Evolutionary conservation across 2,113 vertebrate genomes (phyloP), one percentile per base, ranked within the genome.

Genomic region (Pionites leucogaster): DNA sequence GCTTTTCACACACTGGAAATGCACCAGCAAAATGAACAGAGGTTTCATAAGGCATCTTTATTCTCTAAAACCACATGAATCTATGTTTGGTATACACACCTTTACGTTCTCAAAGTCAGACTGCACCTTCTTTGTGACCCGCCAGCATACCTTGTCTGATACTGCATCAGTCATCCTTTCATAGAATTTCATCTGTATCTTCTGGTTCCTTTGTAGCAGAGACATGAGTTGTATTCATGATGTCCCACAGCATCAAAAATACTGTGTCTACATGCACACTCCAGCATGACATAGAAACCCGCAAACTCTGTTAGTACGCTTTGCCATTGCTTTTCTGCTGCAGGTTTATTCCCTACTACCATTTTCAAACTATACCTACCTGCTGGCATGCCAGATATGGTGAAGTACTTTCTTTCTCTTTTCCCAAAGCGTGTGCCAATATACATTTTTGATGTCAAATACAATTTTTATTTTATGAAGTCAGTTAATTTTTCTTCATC

Each of bases 381-480:
- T 94, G 89, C 64, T 95, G 80, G 22, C 70, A 55, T 57, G 44
- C 57, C 86, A 96, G 89, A 93, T 93, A 59, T 89, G 60, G 13
- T 67, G 10, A 88, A 11, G 5, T 24, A 19, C 27, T 77, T 46
- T n/a, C n/a, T 82, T 86, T 53, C 28, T 47, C 22, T 88, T 88
- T 88, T 75, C 35, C 35, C 8, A 64, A 62, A 65, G 4, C 20
- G 37, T 57, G 22, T 67, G 24, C 63, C 44, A 69, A 74, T 35
- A 76, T 16, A 52, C 4, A 31, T 12, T 55, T 94, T 64, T 85
- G 28, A 17, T 75, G 68, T 64, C 22, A 71, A 39, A 84, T 78
- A 22, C 7, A 33, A n/a, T 65, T 88, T 86, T 12, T 83, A 28
- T 89, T 59, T 63, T 63, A 44, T 31, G 14, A 52, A 88, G 19